A percentile compares a stretch with the other conserved stretches of the same genome.
Evolutionary conservation across 2,797 vertebrate species (phyloP).

Genomic region (Acanthurus leucopareius): DNA sequence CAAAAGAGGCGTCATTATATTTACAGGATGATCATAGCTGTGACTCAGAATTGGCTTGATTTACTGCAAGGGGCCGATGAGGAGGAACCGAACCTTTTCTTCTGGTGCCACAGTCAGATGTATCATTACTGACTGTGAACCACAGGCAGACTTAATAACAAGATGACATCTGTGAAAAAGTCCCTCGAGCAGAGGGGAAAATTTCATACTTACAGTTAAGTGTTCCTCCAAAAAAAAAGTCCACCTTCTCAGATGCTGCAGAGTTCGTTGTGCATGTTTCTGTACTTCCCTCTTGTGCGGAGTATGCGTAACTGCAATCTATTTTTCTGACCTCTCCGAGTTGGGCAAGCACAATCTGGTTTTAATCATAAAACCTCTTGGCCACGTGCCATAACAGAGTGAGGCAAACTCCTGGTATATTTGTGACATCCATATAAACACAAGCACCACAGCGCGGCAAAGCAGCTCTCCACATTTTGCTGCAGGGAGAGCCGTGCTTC

Average conservation of each 20-base stretch:
- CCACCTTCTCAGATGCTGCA: constrained; percentile 56
- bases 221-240: constrained; percentile 28
- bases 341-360: constrained; percentile 85
- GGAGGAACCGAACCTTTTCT: constrained; percentile 41
- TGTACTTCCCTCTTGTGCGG: constrained; percentile 84
- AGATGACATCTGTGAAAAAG: constrained; percentile 52
- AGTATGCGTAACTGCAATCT: constrained; percentile 82
- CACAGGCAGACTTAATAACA: constrained; percentile 49
- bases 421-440: constrained; percentile 80
- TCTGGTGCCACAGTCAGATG: constrained; percentile 50
- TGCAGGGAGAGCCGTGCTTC: constrained; percentile 26
- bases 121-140: constrained; percentile 51
- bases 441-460: constrained; percentile 33
- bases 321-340: constrained; percentile 74
- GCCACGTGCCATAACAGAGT: constrained; percentile 75
- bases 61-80: constrained; percentile 47
- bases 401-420: constrained; percentile 79
- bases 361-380: constrained; percentile 86
- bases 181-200: constrained; percentile 34
- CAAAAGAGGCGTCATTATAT: constrained; percentile 63
- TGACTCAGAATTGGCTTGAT: constrained; percentile 66
- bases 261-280: constrained; percentile 51
- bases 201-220: constrained; percentile 29
- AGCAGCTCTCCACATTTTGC: constrained; percentile 33
- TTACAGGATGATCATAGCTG: constrained; percentile 67